Evolutionary conservation across 2,888 invertebrate species (phyloP), one percentile per base, ranked within the genome.

Genomic region (Drosophila hamatofila): DNA sequence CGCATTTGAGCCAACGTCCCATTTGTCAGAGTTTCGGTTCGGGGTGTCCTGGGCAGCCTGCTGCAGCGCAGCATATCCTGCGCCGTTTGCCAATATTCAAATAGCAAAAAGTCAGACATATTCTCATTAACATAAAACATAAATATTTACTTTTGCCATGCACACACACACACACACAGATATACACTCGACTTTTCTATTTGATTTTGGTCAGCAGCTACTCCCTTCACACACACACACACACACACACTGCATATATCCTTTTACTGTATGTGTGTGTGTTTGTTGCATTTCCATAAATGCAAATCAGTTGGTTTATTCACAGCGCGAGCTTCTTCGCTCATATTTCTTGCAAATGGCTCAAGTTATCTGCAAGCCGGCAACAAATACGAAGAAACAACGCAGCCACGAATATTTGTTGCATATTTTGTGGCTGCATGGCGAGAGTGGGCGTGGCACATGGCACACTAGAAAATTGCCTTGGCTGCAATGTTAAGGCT

Each of bases 101-200:
- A 91, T 85, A 87, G 79, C 91, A 91, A 90, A 91, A 91, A 91
- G 91, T 91, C 91, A 91, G 89, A 85, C 81, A 84, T 77, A 87
- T 90, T 85, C 91, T 91, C 91, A 91, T 91, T 91, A 91, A 90
- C 91, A 91, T 91, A 91, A 91, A 91, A 90, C 91, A 91, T 88
- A 91, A 91, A 91, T 91, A 87, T 90, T 87, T 90, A 87, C 90
- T 88, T 89, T 90, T 85, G 88, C 80, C 72, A 72, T 57, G 58
- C 76, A 69, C 55, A 69, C 72, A 70, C 27, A 41, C 68, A 44
- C 60, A 54, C 48, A 66, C 68, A 73, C 63, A 37, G 51, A 12
- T 52, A 65, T 54, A 33, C 30, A 59, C 56, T 72, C 76, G 68
- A 79, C 64, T 65, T 72, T 81, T 86, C 78, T 81, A 83, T 88